Evolutionary conservation across 2,113 vertebrate genomes (phyloP), one percentile per base, ranked within the genome.

Genomic region (Xiphias gladius): DNA sequence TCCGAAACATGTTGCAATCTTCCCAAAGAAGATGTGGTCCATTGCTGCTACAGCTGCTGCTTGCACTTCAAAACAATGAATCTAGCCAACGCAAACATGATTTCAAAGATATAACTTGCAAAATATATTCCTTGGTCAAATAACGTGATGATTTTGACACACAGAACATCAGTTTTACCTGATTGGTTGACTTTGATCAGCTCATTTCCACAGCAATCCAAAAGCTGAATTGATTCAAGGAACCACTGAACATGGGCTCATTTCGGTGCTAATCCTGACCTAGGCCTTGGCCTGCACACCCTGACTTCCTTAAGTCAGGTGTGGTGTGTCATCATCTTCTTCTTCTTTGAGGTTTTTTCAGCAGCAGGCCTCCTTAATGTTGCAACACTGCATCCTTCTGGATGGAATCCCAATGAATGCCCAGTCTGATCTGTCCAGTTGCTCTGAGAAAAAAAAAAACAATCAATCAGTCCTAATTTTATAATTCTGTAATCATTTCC

Each of bases 1-100:
- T 37, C 57, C 82, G 13, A 83, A 86, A 74, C 52, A 89, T 73
- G 55, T 52, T 64, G 73, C 50, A 70, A 63, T 65, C 32, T 30
- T 66, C 61, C 74, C 66, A 72, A 62, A 57, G 22, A 66, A 24
- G 39, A 62, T 69, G 62, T 14, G 63, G 39, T 62, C 57, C 32
- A 46, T 59, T 41, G 28, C 13, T n/a, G n/a, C 24, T n/a, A 14
- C 78, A 71, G 43, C 61, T 69, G 71, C 61, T 68, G 66, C 59
- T 72, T 58, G 57, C 30, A 68, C 32, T 55, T 24, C 7, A 61
- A 55, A 68, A 70, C 70, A 64, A 26, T 9, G 7, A 0, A 73
- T 20, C 5, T 17, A 39, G 43, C 50, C 58, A 65, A 57, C 1
- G 22, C 63, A 74, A 84, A 73, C 79, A 70, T 17, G 43, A 46